phyloP scores from a whole-genome alignment of 2,113 vertebrate species.

The Camelus dromedarius region DNA sequence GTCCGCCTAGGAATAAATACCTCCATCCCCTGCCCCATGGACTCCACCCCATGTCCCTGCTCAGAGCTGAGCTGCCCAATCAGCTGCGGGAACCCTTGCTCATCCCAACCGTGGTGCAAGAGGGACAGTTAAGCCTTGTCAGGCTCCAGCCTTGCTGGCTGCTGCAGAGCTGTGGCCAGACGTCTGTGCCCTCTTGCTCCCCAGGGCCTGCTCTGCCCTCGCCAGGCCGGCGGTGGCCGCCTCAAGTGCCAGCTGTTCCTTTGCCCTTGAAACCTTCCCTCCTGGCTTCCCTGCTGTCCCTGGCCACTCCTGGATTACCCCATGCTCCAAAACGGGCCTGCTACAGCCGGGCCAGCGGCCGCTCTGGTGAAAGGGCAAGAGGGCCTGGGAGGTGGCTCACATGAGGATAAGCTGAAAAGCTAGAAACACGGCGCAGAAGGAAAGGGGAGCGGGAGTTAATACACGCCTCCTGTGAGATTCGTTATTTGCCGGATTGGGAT shows the following conservation, averaged over 20 bases:
- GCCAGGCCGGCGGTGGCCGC: not conserved
- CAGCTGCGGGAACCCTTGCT: slow-evolving; percentile 64
- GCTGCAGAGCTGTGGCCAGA: not conserved
- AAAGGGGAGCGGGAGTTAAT: not conserved
- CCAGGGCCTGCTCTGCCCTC: slow-evolving; percentile 7
- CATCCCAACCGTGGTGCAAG: not conserved
- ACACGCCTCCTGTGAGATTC: not conserved
- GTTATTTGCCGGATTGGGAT: not conserved
- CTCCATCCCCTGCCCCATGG: not conserved
- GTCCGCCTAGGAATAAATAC: not conserved
- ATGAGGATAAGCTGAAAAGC: not conserved
- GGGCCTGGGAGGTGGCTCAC: not conserved
- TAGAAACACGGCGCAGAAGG: not conserved
- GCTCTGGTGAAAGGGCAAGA: not conserved
- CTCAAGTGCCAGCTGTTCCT: slow-evolving; percentile 49
- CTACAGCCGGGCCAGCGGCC: not conserved
- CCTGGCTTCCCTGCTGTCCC: slow-evolving; percentile 3
- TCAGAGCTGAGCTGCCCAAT: not conserved
- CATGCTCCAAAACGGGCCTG: not conserved
- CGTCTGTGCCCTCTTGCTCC: not conserved
- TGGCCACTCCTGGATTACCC: not conserved
- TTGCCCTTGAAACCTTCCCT: slow-evolving; percentile 65
- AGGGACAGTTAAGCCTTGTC: slow-evolving; percentile 75
- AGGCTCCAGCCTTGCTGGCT: not conserved
- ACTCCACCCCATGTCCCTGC: not conserved